Conservation (phyloP, 1,140 invertebrate genomes). For the Drosophila gunungcola region DNA sequence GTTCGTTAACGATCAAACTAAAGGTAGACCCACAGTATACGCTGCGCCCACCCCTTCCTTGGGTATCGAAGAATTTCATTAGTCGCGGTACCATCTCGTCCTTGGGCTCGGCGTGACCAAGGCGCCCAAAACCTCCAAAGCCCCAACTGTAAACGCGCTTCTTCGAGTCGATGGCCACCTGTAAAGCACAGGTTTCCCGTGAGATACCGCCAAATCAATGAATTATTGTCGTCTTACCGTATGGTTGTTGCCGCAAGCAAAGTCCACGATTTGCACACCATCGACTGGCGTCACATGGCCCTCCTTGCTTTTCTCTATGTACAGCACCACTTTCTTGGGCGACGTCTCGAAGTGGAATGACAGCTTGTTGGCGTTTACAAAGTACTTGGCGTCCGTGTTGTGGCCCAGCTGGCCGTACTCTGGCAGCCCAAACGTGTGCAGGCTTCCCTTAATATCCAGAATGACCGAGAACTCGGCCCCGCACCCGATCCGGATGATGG, state of each 20-base stretch:
- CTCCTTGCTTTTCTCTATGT: constrained; percentile 95
- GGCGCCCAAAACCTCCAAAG: constrained; percentile 96
- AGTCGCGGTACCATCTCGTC: constrained; percentile 96
- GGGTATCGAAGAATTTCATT: constrained; percentile 95
- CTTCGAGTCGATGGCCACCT: constrained; percentile 94
- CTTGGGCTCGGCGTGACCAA: constrained; percentile 96
- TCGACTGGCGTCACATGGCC: constrained; percentile 93
- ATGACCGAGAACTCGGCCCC: constrained; percentile 97
- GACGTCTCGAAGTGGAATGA: constrained; percentile 93
- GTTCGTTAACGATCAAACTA: constrained; percentile 92
- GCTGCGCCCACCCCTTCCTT: constrained; percentile 91
- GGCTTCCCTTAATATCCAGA: constrained; percentile 93
- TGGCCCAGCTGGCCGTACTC: constrained; percentile 97
- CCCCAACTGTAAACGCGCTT: constrained; percentile 97
- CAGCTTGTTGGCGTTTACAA: constrained; percentile 94
- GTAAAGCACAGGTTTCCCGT: not conserved
- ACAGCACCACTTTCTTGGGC: constrained; percentile 93
- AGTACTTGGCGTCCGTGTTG: constrained; percentile 97
- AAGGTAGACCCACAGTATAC: constrained; percentile 94
- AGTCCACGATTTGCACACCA: constrained; percentile 94
- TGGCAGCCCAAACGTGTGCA: constrained; percentile 96
- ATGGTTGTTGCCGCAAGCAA: constrained; percentile 96
- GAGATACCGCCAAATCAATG: fast-evolving
- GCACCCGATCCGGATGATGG: constrained; percentile 93
- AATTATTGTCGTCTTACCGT: constrained; percentile 87